A percentile compares a stretch with the other conserved stretches of the same genome.
Evolutionary conservation across 1,140 invertebrate species (phyloP).

Genomic region (Babylonia areolata): DNA sequence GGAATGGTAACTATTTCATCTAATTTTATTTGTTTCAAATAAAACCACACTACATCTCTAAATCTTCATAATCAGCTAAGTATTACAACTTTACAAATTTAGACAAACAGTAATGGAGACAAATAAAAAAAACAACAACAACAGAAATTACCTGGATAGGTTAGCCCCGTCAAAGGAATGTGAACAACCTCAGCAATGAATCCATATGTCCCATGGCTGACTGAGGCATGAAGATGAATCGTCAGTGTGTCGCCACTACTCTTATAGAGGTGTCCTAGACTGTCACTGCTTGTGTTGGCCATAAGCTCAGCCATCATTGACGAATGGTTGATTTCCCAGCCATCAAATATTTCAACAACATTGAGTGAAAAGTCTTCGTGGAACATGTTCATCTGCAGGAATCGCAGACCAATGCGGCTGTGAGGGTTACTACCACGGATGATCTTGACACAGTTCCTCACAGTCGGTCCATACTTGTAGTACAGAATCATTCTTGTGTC

Average conservation of each 20-base stretch:
- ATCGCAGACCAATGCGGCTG: conserved; percentile 69
- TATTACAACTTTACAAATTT: conserved; percentile 1
- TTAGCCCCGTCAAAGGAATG: conserved; percentile 80
- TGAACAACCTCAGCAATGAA: conserved; percentile 98
- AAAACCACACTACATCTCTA: no score
- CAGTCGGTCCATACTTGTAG: conserved; percentile 97
- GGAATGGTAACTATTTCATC: no score
- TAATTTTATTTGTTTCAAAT: no score
- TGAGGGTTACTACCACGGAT: conserved; percentile 78
- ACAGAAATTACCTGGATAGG: conserved; percentile 60
- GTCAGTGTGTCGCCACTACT: conserved; percentile 80
- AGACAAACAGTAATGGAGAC: not conserved
- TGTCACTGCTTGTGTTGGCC: conserved; percentile 55
- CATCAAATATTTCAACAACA: conserved; percentile 91
- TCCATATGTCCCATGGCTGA: conserved; percentile 93
- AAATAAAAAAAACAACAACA: not conserved
- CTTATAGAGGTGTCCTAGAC: conserved; percentile 52
- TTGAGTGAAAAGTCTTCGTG: conserved; percentile 92
- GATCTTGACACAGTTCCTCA: conserved; percentile 98
- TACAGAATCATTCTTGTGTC: conserved; percentile 94
- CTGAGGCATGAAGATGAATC: conserved; percentile 94
- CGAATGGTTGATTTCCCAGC: conserved; percentile 92
- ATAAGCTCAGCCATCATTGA: conserved; percentile 76
- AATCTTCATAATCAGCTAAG: no score
- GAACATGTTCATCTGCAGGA: conserved; percentile 95